Conservation (phyloP, 2,888 invertebrate genomes). For the Tethea ocularis region DNA sequence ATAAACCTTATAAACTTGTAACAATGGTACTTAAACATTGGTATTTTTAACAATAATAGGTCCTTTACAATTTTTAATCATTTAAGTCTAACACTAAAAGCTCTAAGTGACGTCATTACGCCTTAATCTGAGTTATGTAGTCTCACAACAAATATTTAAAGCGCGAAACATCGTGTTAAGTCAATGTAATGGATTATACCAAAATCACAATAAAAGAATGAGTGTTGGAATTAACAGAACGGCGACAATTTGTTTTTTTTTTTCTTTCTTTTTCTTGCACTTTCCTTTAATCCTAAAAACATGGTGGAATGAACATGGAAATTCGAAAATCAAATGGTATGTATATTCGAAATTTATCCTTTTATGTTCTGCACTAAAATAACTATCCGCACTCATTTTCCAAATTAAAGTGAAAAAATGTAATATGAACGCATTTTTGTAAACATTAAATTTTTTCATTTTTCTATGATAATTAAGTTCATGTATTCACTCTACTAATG, state of each 20-base stretch:
- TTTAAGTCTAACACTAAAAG: slow-evolving; percentile 11
- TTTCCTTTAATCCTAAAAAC: slow-evolving; percentile 53
- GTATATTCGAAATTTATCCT: slow-evolving; percentile 70
- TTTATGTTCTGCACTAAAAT: slow-evolving; percentile 67
- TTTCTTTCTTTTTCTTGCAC: slow-evolving; percentile 48
- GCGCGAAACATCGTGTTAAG: slow-evolving; percentile 57
- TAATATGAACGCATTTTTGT: slow-evolving; percentile 17
- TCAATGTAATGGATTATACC: slow-evolving; percentile 71
- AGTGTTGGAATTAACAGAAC: slow-evolving; percentile 84
- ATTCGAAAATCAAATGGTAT: slow-evolving; percentile 69
- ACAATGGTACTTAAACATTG: too few relatives aligned
- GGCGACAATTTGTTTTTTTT: slow-evolving; percentile 76
- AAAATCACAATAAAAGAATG: slow-evolving; percentile 83
- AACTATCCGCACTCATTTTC: slow-evolving; percentile 74
- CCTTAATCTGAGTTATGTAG: slow-evolving; percentile 58
- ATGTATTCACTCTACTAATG: slow-evolving; percentile 51
- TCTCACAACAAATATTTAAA: slow-evolving; percentile 84
- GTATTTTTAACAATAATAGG: too few relatives aligned
- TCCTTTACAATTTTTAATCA: background rate
- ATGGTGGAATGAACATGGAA: slow-evolving; percentile 49
- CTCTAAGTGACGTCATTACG: slow-evolving; percentile 56
- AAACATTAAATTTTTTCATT: slow-evolving; percentile 44
- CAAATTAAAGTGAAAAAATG: slow-evolving; percentile 52
- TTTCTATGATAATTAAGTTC: slow-evolving; percentile 20
- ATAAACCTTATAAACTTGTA: too few relatives aligned